A percentile compares a stretch with the other conserved stretches of the same genome.
These are phyloP conservation scores for Larimichthys polyactis DNA, from an alignment of 2,113 vertebrate genomes.

Conservation along the genomic window DNA sequence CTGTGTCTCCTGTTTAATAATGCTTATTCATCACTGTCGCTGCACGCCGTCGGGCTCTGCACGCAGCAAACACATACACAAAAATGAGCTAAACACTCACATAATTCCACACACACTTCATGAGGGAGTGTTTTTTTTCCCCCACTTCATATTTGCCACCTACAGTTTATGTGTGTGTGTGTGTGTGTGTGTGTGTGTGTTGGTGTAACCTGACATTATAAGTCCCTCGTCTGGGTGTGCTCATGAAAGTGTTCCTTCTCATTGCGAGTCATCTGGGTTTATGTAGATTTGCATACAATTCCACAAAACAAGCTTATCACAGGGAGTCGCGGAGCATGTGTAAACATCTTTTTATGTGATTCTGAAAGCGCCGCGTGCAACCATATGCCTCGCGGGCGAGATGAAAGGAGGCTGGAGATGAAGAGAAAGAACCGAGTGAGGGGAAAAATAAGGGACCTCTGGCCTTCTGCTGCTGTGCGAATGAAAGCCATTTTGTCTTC, in stretches of 20 bases:
- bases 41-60: constrained; percentile 1
- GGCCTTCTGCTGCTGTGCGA: constrained; percentile 57
- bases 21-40: constrained; percentile 78
- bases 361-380: constrained; percentile 35
- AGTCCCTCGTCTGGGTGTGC: not conserved
- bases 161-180: not conserved
- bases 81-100: constrained; percentile 24
- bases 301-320: constrained; percentile 47
- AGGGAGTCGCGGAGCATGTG: constrained; percentile 38
- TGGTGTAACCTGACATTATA: constrained; percentile 8
- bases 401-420: constrained; percentile 65
- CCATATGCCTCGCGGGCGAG: constrained; percentile 26
- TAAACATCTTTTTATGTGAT: constrained; percentile 67
- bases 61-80: constrained; percentile 25
- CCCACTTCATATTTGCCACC: constrained; percentile 35
- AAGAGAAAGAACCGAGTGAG: constrained; percentile 45
- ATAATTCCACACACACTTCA: constrained; percentile 21
- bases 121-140: constrained; percentile 1
- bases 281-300: constrained; percentile 60
- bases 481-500: constrained; percentile 73
- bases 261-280: constrained; percentile 41
- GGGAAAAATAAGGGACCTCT: constrained; percentile 66
- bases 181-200: not conserved
- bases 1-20: constrained; percentile 76
- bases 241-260: constrained; percentile 19